These are phyloP conservation scores for Danaus chrysippus DNA, from an alignment of 2,888 invertebrate genomes.

Conservation along the genomic window DNA sequence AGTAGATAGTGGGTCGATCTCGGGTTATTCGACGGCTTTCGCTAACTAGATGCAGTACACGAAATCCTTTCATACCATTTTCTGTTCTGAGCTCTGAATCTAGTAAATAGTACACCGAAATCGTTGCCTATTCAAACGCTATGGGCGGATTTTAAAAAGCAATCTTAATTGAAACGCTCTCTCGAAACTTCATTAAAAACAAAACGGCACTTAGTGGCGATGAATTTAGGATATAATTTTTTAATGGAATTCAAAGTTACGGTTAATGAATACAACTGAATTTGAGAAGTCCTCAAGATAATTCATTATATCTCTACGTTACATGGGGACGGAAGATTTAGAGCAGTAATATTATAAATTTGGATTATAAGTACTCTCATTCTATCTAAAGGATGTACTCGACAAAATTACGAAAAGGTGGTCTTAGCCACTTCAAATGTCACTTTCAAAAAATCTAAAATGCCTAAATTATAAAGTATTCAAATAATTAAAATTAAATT, in stretches of 20 bases:
- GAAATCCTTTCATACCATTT: constrained; percentile 31
- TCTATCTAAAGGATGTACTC: constrained; percentile 66
- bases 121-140: constrained; percentile 30
- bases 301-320: constrained; percentile 52
- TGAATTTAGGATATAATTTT: not conserved
- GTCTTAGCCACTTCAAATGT: constrained; percentile 65
- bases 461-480: constrained; percentile 36
- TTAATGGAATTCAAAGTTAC: constrained; percentile 1
- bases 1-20: constrained; percentile 19
- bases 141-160: constrained; percentile 26
- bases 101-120: constrained; percentile 27
- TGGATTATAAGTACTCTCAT: constrained; percentile 68
- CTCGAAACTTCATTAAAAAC: constrained; percentile 15
- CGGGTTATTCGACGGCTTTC: constrained; percentile 19
- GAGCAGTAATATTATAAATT: constrained; percentile 75
- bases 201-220: constrained; percentile 6
- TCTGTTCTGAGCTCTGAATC: constrained; percentile 29
- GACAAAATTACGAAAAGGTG: constrained; percentile 73
- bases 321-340: constrained; percentile 58
- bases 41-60: constrained; percentile 26
- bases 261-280: constrained; percentile 28
- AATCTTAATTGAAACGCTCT: constrained; percentile 21
- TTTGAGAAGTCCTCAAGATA: constrained; percentile 36
- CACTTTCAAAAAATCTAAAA: constrained; percentile 65
- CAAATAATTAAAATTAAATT: constrained; percentile 9